phyloP scores from a whole-genome alignment of 1,140 invertebrate species.

The Drosophila virilis region DNA sequence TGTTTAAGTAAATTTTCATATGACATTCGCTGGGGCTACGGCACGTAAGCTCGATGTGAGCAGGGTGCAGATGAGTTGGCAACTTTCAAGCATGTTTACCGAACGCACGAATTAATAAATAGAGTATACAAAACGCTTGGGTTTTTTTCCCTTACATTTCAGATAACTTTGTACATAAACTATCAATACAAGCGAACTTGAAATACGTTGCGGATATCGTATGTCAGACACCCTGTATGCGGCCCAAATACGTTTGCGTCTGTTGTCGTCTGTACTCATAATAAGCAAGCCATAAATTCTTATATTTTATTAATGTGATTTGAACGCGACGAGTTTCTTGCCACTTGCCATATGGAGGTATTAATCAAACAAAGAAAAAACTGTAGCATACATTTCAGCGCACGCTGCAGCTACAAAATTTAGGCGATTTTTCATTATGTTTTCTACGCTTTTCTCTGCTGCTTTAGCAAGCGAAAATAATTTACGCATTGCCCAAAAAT shows the following conservation, averaged over 20 bases:
- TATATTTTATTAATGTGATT: conserved; percentile 80
- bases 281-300: conserved; percentile 79
- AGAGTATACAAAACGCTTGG: neutral
- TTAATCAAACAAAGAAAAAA: conserved; percentile 63
- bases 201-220: neutral
- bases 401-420: conserved; percentile 63
- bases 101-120: neutral
- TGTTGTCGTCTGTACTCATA: conserved; percentile 48
- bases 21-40: conserved; percentile 18
- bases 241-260: conserved; percentile 2
- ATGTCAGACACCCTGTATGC: conserved; percentile 43
- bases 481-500: conserved; percentile 71
- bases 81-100: neutral
- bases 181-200: neutral
- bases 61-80: conserved; percentile 2
- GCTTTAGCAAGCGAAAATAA: conserved; percentile 51
- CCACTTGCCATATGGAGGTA: conserved; percentile 75
- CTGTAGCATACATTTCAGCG: conserved; percentile 58
- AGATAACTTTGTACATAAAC: neutral
- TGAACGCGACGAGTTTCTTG: conserved; percentile 63
- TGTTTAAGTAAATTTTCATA: conserved; percentile 80
- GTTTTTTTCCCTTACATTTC: neutral
- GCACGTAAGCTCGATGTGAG: conserved; percentile 15
- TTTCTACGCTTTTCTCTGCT: conserved; percentile 26
- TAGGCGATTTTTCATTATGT: conserved; percentile 75